Base-by-base conservation (phyloP, 2,888 invertebrate genomes). In the Bombyx huttoni region DNA sequence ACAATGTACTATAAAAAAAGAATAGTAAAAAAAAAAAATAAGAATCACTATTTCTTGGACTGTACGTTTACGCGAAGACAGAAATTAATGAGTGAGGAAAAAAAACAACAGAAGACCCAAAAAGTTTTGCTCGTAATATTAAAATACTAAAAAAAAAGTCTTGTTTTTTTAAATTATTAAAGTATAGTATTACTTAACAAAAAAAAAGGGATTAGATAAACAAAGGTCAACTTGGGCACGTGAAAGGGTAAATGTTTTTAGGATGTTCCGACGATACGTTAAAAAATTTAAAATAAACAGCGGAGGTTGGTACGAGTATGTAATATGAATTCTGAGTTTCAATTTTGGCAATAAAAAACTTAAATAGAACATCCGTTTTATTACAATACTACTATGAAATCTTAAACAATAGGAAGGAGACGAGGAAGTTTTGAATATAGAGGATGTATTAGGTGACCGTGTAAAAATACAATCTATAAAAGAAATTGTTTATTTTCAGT, bases 161-260 rank as follows among this genome's bases (percentile, higher is more conserved):
- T 47, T 35, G 48, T 50, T 51, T 45, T 51, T 56, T 56, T 57
- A 52, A 34, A 3, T 47, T 51, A 47, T 45, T 49, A 45, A 24
- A 34, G 56, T 58, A 61, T 60, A 55, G 50, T 34, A 53, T 59
- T 56, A 58, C 56, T 46, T 45, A 49, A 7, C 2, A 51, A 48
- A 51, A 65, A n/a, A n/a, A 68, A 70, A 72, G 65, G 56, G 49
- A 46, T 57, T 54, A 52, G 49, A 52, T 57, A 68, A 69, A 66
- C 61, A 65, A 59, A 56, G 65, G 61, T 66, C 69, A 67, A 60
- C 59, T 62, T 58, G 59, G 58, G 53, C 62, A 63, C 53, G 59
- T 66, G 63, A 73, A 71, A 73, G 75, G 76, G 75, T 72, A 56
- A 57, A 64, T 48, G 63, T 64, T 66, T 71, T 65, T 62, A 54